Evolutionary conservation across 2,888 invertebrate species (phyloP), one percentile per base, ranked within the genome.

Genomic region (Eledone cirrhosa): DNA sequence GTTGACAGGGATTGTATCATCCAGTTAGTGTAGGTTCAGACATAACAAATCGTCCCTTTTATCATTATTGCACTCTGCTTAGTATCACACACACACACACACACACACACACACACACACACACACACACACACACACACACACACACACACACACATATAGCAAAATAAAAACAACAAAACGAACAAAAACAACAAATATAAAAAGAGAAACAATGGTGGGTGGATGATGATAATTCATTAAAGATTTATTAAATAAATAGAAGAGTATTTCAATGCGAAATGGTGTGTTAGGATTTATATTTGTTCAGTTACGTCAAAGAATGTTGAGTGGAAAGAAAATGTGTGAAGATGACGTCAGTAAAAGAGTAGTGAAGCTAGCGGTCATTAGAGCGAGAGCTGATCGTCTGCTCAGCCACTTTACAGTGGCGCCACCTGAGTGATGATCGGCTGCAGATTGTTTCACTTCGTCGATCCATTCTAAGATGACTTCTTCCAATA

Each of bases 401-500:
- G 33, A n/a, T 33, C 72, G n/a, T 31, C 41, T 72, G 33, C 8
- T 72, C 33, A 72, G 31, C 33, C 41, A 72, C 33, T n/a, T 41
- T 11, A 33, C 72, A 41, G 33, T n/a, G n/a, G 72, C 4, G 22
- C 33, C 72, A 72, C 72, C 19, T 41, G 72, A 72, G 2, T 24
- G 67, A 8, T 31, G n/a, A 24, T 33, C 72, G 33, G 33, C 48
- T 29, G 48, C 19, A 33, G 48, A 22, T 76, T 76, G 76, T 22
- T 72, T 22, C 2, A 72, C 72, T 14, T 78, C 48, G 29, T 78
- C 63, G 75, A 87, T 83, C 84, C 85, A 86, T 13, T 84, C 83
- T 14, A 81, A 79, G 22, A 87, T 77, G 5, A 84, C 80, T 11
- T 86, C 84, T 75, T 89, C 88, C 31, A 90, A 80, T 24, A 90